phyloP scores from a whole-genome alignment of 2,888 invertebrate species.

The Ferdinandea cuprea region DNA sequence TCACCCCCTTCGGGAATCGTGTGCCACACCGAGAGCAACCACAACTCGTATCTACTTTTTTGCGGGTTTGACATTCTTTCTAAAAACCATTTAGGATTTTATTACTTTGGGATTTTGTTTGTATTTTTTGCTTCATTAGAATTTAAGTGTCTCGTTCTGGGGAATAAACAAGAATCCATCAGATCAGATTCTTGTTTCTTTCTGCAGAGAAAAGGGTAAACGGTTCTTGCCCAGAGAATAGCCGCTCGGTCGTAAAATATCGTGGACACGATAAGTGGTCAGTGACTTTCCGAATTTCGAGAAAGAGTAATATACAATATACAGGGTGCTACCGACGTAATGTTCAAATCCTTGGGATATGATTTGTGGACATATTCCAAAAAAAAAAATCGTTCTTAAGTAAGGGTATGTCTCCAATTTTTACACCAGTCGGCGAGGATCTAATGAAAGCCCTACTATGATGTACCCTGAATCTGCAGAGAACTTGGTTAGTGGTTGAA shows the following conservation, averaged over 20 bases:
- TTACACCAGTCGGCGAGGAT: no score
- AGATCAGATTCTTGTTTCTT: conserved; percentile 10
- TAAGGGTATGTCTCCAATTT: no score
- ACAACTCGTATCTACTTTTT: not conserved
- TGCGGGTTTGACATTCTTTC: not conserved
- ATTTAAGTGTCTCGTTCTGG: conserved; percentile 34
- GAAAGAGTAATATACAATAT: no score
- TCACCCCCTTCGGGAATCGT: not conserved
- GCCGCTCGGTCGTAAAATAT: not conserved
- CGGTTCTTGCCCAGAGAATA: conserved; percentile 12
- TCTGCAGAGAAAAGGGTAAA: not conserved
- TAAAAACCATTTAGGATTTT: conserved; percentile 7
- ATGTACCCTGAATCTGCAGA: no score
- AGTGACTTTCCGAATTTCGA: not conserved
- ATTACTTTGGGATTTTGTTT: conserved; percentile 29
- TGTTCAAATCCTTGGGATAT: no score
- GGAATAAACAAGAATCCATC: conserved; percentile 30
- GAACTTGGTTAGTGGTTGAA: no score
- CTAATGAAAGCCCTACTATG: no score
- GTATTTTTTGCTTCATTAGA: conserved; percentile 13
- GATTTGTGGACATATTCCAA: no score
- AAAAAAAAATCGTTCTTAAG: no score
- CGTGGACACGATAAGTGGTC: not conserved
- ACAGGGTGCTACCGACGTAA: no score
- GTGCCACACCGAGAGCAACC: not conserved